phyloP scores from a whole-genome alignment of 2,888 invertebrate genomes.

The Fragum fragum region DNA sequence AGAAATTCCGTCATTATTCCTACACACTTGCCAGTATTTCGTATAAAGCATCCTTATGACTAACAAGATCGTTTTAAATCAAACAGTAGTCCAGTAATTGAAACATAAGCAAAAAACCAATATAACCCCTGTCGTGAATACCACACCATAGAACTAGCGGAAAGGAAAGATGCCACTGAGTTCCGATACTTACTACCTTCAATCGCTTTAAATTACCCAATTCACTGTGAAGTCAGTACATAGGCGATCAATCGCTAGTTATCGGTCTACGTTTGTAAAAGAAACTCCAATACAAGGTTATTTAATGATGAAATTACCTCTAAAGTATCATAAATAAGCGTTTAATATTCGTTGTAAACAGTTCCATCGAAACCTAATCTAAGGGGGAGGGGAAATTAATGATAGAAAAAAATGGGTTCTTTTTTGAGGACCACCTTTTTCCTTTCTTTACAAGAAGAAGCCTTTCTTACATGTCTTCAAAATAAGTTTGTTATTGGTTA shows the following conservation, averaged over 20 bases:
- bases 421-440: too few relatives aligned
- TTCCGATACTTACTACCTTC: slow-evolving; percentile 27
- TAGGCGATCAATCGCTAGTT: slow-evolving; percentile 24
- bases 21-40: too few relatives aligned
- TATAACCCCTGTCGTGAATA: neutral
- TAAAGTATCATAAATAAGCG: too few relatives aligned
- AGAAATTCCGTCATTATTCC: too few relatives aligned
- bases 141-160: neutral
- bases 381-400: too few relatives aligned
- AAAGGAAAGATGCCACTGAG: slow-evolving; percentile 13
- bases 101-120: neutral
- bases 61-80: neutral
- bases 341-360: too few relatives aligned
- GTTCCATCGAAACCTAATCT: too few relatives aligned
- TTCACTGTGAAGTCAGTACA: slow-evolving; percentile 17
- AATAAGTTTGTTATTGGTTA: too few relatives aligned
- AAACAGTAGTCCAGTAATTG: neutral
- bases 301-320: neutral
- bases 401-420: too few relatives aligned
- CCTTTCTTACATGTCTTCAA: too few relatives aligned
- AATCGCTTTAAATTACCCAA: slow-evolving; percentile 31
- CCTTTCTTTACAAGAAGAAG: too few relatives aligned
- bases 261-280: neutral
- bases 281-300: neutral
- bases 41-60: too few relatives aligned